Evolutionary conservation across 1,140 invertebrate genomes (phyloP).

Genomic region (Leptoteleia sp.): DNA sequence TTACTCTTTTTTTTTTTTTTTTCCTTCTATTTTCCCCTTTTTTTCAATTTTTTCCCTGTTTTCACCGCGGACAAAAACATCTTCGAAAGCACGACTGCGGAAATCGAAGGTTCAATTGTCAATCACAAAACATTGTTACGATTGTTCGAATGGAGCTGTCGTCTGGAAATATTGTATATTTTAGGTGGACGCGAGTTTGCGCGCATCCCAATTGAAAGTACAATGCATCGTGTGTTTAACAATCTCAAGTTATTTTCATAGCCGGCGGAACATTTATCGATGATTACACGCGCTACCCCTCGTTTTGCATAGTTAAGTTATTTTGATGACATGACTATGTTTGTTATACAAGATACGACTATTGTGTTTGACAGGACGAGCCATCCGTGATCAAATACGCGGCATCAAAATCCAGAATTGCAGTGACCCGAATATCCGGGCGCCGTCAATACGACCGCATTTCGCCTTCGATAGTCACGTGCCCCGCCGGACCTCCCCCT

Average conservation of each 20-base stretch:
- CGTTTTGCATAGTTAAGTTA: constrained; percentile 56
- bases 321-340: constrained; percentile 49
- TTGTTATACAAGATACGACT: constrained; percentile 54
- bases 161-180: constrained; percentile 19
- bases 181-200: constrained; percentile 9
- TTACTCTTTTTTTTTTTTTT: too few relatives aligned
- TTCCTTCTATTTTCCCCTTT: too few relatives aligned
- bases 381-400: constrained; percentile 52
- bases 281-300: constrained; percentile 45
- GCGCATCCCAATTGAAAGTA: background rate
- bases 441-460: constrained; percentile 49
- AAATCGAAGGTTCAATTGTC: constrained; percentile 16
- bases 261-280: constrained; percentile 34
- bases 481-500: constrained; percentile 5
- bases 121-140: constrained; percentile 21
- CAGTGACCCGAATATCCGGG: constrained; percentile 57
- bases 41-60: too few relatives aligned
- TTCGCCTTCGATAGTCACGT: constrained; percentile 39
- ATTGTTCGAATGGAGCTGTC: constrained; percentile 6
- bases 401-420: constrained; percentile 58
- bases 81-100: background rate
- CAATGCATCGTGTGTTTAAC: constrained; percentile 7
- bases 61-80: constrained; percentile 5
- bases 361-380: constrained; percentile 50
- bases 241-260: constrained; percentile 43